Conservation (phyloP, 30 jellyfish, hydroid and myxozoan genomes). For the Hydractinia echinata region DNA sequence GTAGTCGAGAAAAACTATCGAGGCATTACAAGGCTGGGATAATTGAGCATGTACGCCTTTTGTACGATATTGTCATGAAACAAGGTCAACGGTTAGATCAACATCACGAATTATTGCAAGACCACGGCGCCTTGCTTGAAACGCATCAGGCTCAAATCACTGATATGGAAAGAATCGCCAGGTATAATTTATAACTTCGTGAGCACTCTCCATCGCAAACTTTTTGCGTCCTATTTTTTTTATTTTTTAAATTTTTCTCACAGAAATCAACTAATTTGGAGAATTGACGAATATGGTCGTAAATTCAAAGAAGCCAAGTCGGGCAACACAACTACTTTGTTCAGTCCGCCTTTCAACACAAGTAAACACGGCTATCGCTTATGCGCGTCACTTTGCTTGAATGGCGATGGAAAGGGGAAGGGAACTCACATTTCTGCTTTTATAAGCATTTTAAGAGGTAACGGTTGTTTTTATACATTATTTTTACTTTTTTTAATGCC, state of each 20-base stretch:
- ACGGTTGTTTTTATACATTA: not conserved
- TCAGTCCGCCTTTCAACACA: conserved; percentile 96
- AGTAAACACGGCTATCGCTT: conserved; percentile 93
- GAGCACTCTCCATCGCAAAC: no score
- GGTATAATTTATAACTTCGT: conserved; percentile 14
- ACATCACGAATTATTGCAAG: conserved; percentile 87
- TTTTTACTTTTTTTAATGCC: no score
- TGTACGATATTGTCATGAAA: conserved; percentile 87
- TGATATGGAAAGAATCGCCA: conserved; percentile 78
- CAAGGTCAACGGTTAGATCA: conserved; percentile 83
- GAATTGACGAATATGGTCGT: conserved; percentile 83
- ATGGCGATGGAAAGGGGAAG: conserved; percentile 99
- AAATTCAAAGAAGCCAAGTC: conserved; percentile 92
- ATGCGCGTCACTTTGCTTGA: conserved; percentile 86
- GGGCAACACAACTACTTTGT: conserved; percentile 82
- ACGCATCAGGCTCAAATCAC: conserved; percentile 79
- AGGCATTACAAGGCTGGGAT: conserved; percentile 94
- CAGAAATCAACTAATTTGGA: conserved; percentile 89
- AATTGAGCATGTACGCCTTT: conserved; percentile 91
- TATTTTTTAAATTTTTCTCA: not conserved
- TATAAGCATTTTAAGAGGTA: conserved; percentile 89
- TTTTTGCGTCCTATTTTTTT: not conserved
- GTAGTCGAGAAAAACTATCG: conserved; percentile 84
- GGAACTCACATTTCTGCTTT: conserved; percentile 97
- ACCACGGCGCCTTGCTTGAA: conserved; percentile 83